phyloP scores from a whole-genome alignment of 1,140 invertebrate genomes.

The Brachionus sp. region DNA sequence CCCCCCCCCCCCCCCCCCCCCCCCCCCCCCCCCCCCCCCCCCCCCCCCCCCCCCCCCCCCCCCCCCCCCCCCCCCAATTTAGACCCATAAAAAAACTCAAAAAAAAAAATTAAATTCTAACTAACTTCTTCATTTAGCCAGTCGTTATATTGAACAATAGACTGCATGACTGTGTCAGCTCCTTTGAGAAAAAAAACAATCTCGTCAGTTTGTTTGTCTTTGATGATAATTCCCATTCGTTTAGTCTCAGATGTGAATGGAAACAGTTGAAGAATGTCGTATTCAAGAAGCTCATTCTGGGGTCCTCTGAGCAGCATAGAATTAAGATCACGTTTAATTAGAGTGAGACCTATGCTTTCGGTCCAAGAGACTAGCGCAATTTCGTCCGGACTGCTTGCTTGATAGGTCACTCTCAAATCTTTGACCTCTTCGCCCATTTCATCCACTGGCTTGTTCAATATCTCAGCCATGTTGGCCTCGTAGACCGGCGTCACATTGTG shows the following conservation, averaged over 20 bases:
- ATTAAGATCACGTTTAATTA: slow-evolving; percentile 71
- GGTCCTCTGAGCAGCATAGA: slow-evolving; percentile 74
- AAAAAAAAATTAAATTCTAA: neutral
- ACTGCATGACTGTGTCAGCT: slow-evolving; percentile 89
- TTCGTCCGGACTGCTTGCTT: slow-evolving; percentile 96
- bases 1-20: too few relatives aligned
- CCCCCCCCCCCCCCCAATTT: too few relatives aligned
- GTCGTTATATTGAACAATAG: slow-evolving; percentile 87
- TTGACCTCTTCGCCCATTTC: slow-evolving; percentile 37
- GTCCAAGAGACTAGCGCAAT: slow-evolving; percentile 78
- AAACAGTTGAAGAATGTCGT: slow-evolving; percentile 88
- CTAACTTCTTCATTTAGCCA: slow-evolving; percentile 83
- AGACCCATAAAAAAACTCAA: slow-evolving; percentile 30
- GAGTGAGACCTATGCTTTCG: slow-evolving; percentile 66
- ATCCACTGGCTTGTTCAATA: slow-evolving; percentile 14
- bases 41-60: too few relatives aligned
- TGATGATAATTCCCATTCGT: slow-evolving; percentile 95
- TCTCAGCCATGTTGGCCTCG: slow-evolving; percentile 62
- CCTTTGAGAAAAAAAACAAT: slow-evolving; percentile 96
- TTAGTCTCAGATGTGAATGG: slow-evolving; percentile 98
- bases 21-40: too few relatives aligned
- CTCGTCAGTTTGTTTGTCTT: slow-evolving; percentile 75
- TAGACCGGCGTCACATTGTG: slow-evolving; percentile 98
- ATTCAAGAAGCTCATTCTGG: slow-evolving; percentile 67
- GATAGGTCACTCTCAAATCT: slow-evolving; percentile 62